These are phyloP conservation scores for Andrena praecox DNA, from an alignment of 2,888 invertebrate species.

Conservation along the genomic window DNA sequence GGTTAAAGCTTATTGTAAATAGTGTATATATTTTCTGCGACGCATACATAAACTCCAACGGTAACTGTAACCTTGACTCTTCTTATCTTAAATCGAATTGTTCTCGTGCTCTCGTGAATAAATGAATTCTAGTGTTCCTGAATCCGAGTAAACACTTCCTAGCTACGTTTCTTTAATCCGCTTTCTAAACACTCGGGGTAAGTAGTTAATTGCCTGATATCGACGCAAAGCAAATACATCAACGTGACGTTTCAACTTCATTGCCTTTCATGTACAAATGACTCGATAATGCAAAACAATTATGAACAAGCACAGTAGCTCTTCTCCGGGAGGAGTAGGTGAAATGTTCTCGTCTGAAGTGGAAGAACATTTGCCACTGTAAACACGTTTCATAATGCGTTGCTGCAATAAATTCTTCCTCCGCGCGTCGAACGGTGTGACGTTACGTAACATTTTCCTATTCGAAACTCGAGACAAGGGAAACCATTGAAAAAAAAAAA, in stretches of 20 bases:
- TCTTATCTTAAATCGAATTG: too few species aligned
- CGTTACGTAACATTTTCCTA: constrained; percentile 7
- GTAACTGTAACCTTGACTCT: too few species aligned
- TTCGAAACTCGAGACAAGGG: background rate
- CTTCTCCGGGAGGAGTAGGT: background rate
- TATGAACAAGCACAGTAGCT: too few species aligned
- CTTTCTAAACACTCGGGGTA: too few species aligned
- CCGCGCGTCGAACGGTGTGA: background rate
- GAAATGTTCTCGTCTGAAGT: background rate
- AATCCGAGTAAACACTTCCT: too few species aligned
- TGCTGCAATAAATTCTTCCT: constrained; percentile 17
- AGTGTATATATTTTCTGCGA: too few species aligned
- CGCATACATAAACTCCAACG: too few species aligned
- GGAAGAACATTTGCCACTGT: constrained; percentile 2
- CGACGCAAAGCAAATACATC: constrained; percentile 4
- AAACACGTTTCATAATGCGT: constrained; percentile 24
- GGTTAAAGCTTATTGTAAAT: too few species aligned
- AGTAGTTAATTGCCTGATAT: constrained; percentile 57
- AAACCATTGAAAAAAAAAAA: background rate
- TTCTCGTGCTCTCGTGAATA: too few species aligned
- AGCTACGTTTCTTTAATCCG: too few species aligned
- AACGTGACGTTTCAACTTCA: background rate
- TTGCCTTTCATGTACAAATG: background rate
- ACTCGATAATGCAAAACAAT: background rate
- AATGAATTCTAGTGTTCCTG: too few species aligned